Evolutionary conservation across 2,113 vertebrate species (phyloP).

Genomic region (Choloepus hoffmanni): DNA sequence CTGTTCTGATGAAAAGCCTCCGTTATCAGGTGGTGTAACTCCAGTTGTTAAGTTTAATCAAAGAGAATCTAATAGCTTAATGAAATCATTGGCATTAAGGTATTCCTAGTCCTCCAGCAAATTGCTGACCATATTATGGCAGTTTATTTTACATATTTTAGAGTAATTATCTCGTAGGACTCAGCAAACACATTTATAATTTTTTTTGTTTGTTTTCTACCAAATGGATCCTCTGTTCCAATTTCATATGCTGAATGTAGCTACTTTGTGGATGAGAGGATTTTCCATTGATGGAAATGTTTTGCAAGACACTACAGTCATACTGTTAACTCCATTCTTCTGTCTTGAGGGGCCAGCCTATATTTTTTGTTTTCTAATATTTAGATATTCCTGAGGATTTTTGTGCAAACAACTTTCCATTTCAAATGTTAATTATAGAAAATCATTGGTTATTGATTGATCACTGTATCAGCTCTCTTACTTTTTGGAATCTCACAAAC

Average conservation of each 20-base stretch:
- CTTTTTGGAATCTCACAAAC: neutral
- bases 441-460: slow-evolving; percentile 5
- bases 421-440: neutral
- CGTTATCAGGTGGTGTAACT: slow-evolving; percentile 78
- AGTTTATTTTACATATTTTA: slow-evolving; percentile 75
- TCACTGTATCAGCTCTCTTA: neutral
- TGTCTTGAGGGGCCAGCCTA: neutral
- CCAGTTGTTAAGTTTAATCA: slow-evolving; percentile 86
- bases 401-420: neutral
- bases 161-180: slow-evolving; percentile 34
- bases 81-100: slow-evolving; percentile 81
- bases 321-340: neutral
- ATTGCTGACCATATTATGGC: slow-evolving; percentile 1
- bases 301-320: neutral
- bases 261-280: neutral
- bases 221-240: neutral
- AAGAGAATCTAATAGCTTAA: slow-evolving; percentile 85
- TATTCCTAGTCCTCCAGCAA: slow-evolving; percentile 51
- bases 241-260: neutral
- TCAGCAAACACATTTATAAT: neutral
- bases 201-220: slow-evolving; percentile 24
- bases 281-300: neutral
- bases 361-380: neutral
- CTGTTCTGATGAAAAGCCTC: slow-evolving; percentile 77
- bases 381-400: neutral